These are phyloP conservation scores for Leptinotarsa juncta DNA, from an alignment of 2,888 invertebrate genomes.

Conservation along the genomic window DNA sequence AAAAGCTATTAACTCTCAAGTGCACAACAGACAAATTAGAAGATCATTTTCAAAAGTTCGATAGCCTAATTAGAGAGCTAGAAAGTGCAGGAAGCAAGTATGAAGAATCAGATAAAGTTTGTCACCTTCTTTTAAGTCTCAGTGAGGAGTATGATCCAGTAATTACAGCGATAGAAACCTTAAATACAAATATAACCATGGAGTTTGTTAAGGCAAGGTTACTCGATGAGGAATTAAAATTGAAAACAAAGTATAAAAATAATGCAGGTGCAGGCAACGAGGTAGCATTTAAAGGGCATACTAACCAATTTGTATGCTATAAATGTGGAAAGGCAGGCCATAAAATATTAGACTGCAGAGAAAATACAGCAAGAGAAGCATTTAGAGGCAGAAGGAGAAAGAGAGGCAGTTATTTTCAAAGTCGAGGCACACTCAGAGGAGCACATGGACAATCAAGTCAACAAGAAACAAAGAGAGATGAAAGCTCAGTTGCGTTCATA, in stretches of 20 bases:
- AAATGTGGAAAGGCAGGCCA: conserved; percentile 38
- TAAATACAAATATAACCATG: conserved; percentile 42
- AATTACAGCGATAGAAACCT: conserved; percentile 50
- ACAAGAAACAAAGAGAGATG: neutral
- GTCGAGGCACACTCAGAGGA: neutral
- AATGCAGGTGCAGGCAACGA: conserved; percentile 3
- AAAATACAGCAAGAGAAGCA: neutral
- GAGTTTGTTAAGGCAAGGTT: conserved; percentile 49
- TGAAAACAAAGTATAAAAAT: conserved; percentile 19
- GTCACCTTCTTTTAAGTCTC: conserved; percentile 47
- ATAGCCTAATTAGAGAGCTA: conserved; percentile 48
- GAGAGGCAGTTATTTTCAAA: neutral
- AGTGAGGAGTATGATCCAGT: conserved; percentile 46
- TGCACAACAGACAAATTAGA: conserved; percentile 42
- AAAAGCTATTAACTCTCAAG: conserved; percentile 45
- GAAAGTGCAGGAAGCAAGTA: conserved; percentile 45
- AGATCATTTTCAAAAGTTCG: conserved; percentile 50
- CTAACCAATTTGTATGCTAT: conserved; percentile 26
- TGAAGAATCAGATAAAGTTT: conserved; percentile 50
- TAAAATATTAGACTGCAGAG: conserved; percentile 1
- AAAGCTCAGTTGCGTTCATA: conserved; percentile 3
- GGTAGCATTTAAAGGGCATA: conserved; percentile 26
- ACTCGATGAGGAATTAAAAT: conserved; percentile 47
- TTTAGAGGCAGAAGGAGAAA: conserved; percentile 1
- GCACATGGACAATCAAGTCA: neutral